Percentiles rank a stretch among this genome's conserved stretches.
phyloP scores from a whole-genome alignment of 2,888 invertebrate species.

The Cataglyphis rosenhaueri region DNA sequence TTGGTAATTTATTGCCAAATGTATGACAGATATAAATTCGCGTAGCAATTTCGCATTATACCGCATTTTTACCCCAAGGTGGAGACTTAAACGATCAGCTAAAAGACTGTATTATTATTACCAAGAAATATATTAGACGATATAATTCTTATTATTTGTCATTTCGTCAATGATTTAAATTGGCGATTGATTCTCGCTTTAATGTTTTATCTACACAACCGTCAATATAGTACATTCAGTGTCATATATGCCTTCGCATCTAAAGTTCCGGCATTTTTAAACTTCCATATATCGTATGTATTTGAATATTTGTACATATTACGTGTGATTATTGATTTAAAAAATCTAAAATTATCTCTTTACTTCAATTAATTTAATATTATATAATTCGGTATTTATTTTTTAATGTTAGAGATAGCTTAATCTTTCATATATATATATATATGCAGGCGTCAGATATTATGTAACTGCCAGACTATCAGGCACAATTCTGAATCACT shows the following conservation, averaged over 20 bases:
- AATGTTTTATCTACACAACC: not conserved
- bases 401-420: not conserved
- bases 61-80: conserved; percentile 1
- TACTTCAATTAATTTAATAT: not conserved
- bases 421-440: not conserved
- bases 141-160: conserved; percentile 19
- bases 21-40: conserved; percentile 23
- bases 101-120: conserved; percentile 13
- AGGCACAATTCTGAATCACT: not conserved
- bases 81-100: conserved; percentile 31
- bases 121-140: conserved; percentile 7
- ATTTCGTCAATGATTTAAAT: not conserved
- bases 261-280: not conserved
- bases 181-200: conserved; percentile 9
- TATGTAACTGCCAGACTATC: not conserved
- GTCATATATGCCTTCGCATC: conserved; percentile 5
- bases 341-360: not conserved
- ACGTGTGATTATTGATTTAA: not conserved
- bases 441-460: not conserved
- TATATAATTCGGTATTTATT: not conserved
- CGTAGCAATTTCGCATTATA: not conserved
- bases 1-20: conserved; percentile 33
- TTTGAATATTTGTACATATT: conserved; percentile 7
- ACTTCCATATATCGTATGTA: not conserved
- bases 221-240: not conserved